Evolutionary conservation across 2,113 vertebrate genomes (phyloP), one percentile per base, ranked within the genome.

Genomic region (Chionodraco myersi): DNA sequence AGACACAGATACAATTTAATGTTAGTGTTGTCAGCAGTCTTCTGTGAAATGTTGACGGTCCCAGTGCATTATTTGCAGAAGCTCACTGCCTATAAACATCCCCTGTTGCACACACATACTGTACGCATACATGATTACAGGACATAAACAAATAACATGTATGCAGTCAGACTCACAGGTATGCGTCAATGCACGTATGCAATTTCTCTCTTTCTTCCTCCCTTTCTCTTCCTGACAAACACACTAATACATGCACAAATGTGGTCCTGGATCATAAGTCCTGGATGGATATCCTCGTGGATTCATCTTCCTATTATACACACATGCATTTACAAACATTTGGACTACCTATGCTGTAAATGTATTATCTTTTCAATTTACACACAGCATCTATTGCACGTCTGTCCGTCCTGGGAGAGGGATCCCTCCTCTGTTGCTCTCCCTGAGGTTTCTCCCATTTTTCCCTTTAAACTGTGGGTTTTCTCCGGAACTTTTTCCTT

Each of bases 191-290:
- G 79, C 78, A 83, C 72, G 75, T 62, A 80, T 75, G 64, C 52
- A 74, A 69, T 68, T 77, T 62, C 69, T 63, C 62, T 47, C 26
- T 73, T 73, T 80, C 34, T 58, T 30, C 21, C 51, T 34, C 56
- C 34, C 45, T 68, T 59, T 73, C 36, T 47, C 49, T 36, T 66
- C 23, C 30, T 78, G 71, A 84, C 64, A 80, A 86, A 80, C 79
- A 81, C 57, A 78, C 16, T 79, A 56, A 51, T 23, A 81, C 65
- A 80, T 53, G 56, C 66, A 88, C 79, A 89, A 21, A 21, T 21
- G 21, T 21, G 21, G 21, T 21, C 21, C 21, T 21, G 21, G 21
- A 21, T 21, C 21, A 21, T 21, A 21, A 21, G 21, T 21, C 21
- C 21, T 21, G 21, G 21, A 21, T 21, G 21, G 21, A 21, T 21